phyloP scores from a whole-genome alignment of 2,113 vertebrate species.

The Progne subis region DNA sequence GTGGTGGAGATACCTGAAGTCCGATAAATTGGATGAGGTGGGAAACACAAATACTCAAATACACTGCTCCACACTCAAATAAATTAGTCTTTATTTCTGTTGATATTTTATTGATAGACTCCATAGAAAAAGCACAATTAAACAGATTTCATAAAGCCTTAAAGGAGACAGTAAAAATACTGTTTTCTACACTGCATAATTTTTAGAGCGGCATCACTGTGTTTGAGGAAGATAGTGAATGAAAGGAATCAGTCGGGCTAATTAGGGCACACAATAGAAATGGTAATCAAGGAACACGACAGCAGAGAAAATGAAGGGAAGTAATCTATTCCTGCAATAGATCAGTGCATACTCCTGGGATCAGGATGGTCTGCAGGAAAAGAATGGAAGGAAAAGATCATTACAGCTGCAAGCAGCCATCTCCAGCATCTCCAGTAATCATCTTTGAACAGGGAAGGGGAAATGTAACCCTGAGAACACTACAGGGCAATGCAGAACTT shows the following conservation, averaged over 20 bases:
- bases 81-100: not conserved
- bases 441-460: not conserved
- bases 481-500: not conserved
- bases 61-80: not conserved
- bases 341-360: not conserved
- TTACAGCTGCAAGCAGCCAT: not conserved
- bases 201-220: not conserved
- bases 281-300: not conserved
- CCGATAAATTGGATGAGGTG: not conserved
- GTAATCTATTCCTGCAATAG: not conserved
- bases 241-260: not conserved
- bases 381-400: not conserved
- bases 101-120: not conserved
- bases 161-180: not conserved
- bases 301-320: not conserved
- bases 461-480: not conserved
- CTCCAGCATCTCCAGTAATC: not conserved
- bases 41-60: not conserved
- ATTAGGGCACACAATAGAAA: conserved; percentile 13
- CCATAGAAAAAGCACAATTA: not conserved
- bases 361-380: not conserved
- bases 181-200: not conserved
- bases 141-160: not conserved
- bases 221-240: not conserved
- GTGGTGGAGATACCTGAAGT: not conserved